Base-by-base conservation (phyloP, 2,888 invertebrate species). In the Ptilodon capucinus region DNA sequence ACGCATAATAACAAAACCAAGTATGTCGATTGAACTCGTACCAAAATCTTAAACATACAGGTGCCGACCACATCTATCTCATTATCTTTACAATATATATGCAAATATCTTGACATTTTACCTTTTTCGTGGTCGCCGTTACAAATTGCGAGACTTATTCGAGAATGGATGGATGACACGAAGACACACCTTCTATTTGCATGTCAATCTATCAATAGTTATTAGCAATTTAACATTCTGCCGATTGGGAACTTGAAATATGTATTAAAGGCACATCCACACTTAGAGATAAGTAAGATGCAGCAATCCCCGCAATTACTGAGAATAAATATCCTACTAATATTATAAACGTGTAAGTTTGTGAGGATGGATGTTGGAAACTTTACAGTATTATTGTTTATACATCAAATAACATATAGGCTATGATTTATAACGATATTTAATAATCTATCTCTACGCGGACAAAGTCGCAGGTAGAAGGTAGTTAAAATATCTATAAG, bases 121-220 rank as follows among this genome's bases (percentile, higher is more conserved):
- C 21, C 14, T 36, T 36, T 46, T 54, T 61, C 52, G 17, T 35
- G n/a, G 34, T 50, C 47, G 40, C 48, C 48, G 39, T 60, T 51
- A 39, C 35, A 51, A 61, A 63, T 56, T 43, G 42, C 35, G 23
- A 51, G 53, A 63, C 59, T 59, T 54, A 62, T 62, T 54, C 42
- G 17, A 17, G 46, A 49, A 44, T 50, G 52, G 50, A 63, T 59
- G 55, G 55, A 47, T 44, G 18, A 9, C 35, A 14, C 35, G 48
- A 16, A 36, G 34, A 48, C 48, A 14, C 57, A 40, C 48, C 54
- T 49, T 19, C 8, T 39, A 47, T 57, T 49, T 44, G 48, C 48
- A 60, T 54, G 42, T 49, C 42, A 40, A 48, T 53, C 45, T 45
- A 58, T 62, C 49, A 60, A 51, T 56, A 41, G 46, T 47, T 40